phyloP scores from a whole-genome alignment of 2,888 invertebrate species.

The Lithosia quadra region DNA sequence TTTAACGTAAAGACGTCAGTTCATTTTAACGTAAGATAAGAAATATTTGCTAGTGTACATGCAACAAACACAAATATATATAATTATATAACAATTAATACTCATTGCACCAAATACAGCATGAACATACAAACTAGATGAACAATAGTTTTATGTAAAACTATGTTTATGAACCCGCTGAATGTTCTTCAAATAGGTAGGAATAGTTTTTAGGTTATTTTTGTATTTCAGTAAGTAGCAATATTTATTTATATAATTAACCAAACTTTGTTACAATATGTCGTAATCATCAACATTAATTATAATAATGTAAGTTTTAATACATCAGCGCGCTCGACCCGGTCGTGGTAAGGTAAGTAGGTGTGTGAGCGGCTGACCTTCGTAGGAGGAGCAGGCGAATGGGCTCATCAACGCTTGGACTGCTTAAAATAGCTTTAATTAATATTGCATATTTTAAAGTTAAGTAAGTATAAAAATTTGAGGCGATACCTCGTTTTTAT shows the following conservation, averaged over 20 bases:
- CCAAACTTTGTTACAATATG: slow-evolving; percentile 36
- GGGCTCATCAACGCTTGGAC: slow-evolving; percentile 71
- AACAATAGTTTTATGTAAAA: not conserved
- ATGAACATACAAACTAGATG: slow-evolving; percentile 34
- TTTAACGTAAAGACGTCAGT: no score
- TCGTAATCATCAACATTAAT: slow-evolving; percentile 37
- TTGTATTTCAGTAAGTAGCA: slow-evolving; percentile 7
- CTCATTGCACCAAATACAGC: slow-evolving; percentile 2
- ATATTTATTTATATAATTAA: slow-evolving; percentile 16
- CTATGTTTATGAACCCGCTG: not conserved
- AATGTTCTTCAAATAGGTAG: slow-evolving; percentile 8
- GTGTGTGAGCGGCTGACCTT: slow-evolving; percentile 77
- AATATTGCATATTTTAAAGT: slow-evolving; percentile 56
- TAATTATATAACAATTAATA: slow-evolving; percentile 29
- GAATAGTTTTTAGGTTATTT: slow-evolving; percentile 15
- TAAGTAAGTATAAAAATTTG: slow-evolving; percentile 55
- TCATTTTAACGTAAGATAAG: no score
- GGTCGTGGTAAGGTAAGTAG: slow-evolving; percentile 61
- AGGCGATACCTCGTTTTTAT: slow-evolving; percentile 43
- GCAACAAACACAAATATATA: slow-evolving; percentile 16
- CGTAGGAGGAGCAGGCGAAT: slow-evolving; percentile 70
- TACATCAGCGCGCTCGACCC: slow-evolving; percentile 46
- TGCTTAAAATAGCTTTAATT: slow-evolving; percentile 64
- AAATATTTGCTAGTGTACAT: not conserved
- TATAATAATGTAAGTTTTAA: slow-evolving; percentile 39